phyloP scores from a whole-genome alignment of 2,888 invertebrate species.

The Meta bourneti region DNA sequence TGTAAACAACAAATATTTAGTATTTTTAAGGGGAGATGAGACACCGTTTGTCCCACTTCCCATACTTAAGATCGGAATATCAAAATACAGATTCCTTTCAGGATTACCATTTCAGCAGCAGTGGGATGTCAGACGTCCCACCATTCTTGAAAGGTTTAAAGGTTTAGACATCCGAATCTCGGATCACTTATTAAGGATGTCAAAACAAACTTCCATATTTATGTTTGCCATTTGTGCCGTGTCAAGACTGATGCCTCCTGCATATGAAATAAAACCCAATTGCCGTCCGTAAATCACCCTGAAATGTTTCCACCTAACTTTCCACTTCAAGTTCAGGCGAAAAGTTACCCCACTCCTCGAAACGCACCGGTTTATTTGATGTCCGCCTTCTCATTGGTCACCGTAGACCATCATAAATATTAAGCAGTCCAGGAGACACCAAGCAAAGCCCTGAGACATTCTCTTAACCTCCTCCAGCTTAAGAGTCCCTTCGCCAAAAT shows the following conservation, averaged over 20 bases:
- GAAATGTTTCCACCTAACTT: not conserved
- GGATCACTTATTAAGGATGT: not conserved
- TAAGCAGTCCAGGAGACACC: slow-evolving; percentile 12
- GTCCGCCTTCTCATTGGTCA: slow-evolving; percentile 8
- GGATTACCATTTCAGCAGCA: too few species aligned
- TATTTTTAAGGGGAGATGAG: too few species aligned
- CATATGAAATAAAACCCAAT: not conserved
- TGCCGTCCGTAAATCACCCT: not conserved
- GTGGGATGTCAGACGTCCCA: too few species aligned
- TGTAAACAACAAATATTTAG: too few species aligned
- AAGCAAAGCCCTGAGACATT: not conserved
- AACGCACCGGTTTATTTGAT: slow-evolving; percentile 25
- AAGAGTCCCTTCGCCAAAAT: slow-evolving; percentile 22
- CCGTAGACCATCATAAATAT: slow-evolving; percentile 44
- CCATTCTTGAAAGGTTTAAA: not conserved
- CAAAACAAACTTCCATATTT: not conserved
- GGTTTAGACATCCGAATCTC: not conserved
- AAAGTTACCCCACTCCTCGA: slow-evolving; percentile 11
- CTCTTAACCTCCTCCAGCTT: slow-evolving; percentile 9
- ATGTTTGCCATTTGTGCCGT: not conserved
- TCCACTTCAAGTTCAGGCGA: not conserved
- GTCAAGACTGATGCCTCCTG: too few species aligned
- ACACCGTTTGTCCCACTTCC: too few species aligned
- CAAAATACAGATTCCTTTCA: too few species aligned
- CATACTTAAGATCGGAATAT: too few species aligned